These are phyloP conservation scores for Eupithecia abbreviata DNA, from an alignment of 2,888 invertebrate species.

Conservation along the genomic window DNA sequence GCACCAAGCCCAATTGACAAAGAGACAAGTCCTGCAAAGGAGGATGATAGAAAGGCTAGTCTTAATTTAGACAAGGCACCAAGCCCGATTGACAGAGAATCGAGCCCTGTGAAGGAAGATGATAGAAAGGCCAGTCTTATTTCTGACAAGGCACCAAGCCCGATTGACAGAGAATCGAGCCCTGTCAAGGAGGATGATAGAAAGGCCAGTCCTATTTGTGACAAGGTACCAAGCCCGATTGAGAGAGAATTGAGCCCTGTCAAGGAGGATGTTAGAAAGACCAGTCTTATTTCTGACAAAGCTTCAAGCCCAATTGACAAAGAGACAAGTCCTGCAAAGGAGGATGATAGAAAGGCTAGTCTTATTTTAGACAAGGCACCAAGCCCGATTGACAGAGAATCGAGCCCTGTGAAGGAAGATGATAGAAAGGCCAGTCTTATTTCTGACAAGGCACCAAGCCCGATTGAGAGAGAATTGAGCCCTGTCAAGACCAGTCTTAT, in stretches of 20 bases:
- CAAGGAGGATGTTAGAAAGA: no score
- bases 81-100: constrained; percentile 29
- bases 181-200: no score
- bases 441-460: no score
- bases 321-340: constrained; percentile 10
- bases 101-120: constrained; percentile 24
- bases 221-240: constrained; percentile 14
- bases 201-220: no score
- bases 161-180: no score
- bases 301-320: constrained; percentile 4
- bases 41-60: constrained; percentile 26
- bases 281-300: not conserved
- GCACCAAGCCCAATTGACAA: not conserved
- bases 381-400: not conserved
- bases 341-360: constrained; percentile 20
- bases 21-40: constrained; percentile 19
- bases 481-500: constrained; percentile 17
- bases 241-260: constrained; percentile 8
- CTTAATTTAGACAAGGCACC: constrained; percentile 26
- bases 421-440: no score
- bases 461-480: no score
- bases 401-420: not conserved
- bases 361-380: constrained; percentile 9
- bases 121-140: not conserved
- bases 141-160: not conserved